phyloP scores from a whole-genome alignment of 2,113 vertebrate genomes.

The Progne subis region DNA sequence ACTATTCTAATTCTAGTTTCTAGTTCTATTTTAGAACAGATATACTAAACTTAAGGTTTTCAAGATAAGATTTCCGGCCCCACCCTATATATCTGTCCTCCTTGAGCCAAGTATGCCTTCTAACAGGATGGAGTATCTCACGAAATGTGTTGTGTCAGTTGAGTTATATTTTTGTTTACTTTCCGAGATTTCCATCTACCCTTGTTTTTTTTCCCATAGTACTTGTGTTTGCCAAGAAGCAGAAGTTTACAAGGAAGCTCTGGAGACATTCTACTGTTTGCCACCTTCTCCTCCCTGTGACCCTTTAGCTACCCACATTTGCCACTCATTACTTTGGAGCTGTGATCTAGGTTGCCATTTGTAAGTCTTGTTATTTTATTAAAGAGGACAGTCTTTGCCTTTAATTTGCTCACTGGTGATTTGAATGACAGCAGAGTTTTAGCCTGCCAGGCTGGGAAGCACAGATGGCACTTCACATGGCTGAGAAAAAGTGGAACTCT shows the following conservation, averaged over 20 bases:
- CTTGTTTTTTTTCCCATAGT: not conserved
- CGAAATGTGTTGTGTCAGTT: not conserved
- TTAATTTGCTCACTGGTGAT: slow-evolving; percentile 8
- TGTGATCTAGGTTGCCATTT: not conserved
- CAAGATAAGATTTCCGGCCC: not conserved
- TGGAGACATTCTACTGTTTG: not conserved
- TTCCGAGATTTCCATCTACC: not conserved
- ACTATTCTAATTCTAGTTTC: not conserved
- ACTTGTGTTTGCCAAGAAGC: not conserved
- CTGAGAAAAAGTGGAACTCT: slow-evolving; percentile 30
- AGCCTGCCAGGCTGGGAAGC: slow-evolving; percentile 12
- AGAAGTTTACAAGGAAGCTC: not conserved
- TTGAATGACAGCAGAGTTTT: slow-evolving; percentile 19
- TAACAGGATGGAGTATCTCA: not conserved
- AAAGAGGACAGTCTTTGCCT: slow-evolving; percentile 1
- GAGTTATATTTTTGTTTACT: not conserved
- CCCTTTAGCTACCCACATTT: not conserved
- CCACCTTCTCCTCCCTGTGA: not conserved
- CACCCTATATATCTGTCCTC: not conserved
- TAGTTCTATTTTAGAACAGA: not conserved
- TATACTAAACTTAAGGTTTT: not conserved
- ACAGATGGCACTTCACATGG: slow-evolving; percentile 51
- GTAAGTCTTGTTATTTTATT: not conserved
- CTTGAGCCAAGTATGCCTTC: not conserved
- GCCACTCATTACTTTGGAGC: not conserved